phyloP scores from a whole-genome alignment of 2,113 vertebrate genomes.

The Pholis gunnellus region DNA sequence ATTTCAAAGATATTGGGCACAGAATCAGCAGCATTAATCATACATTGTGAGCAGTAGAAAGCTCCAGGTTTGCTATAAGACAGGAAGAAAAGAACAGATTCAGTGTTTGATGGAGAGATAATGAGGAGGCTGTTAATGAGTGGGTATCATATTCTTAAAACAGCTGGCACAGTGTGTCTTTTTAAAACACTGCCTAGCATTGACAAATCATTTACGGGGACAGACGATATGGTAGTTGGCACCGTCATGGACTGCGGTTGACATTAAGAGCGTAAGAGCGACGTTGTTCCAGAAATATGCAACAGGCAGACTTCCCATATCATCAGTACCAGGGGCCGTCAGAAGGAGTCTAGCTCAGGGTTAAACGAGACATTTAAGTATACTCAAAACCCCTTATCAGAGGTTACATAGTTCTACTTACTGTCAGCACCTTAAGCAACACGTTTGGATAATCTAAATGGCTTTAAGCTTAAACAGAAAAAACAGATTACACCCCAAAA shows the following conservation, averaged over 20 bases:
- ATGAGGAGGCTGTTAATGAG: slow-evolving; percentile 28
- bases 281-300: background rate
- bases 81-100: background rate
- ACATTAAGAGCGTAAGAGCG: background rate
- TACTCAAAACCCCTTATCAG: background rate
- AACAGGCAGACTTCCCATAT: background rate
- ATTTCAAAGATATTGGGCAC: slow-evolving; percentile 20
- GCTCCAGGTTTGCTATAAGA: slow-evolving; percentile 8
- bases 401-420: background rate
- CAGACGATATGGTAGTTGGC: background rate
- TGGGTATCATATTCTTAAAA: slow-evolving; percentile 31
- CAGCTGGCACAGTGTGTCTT: slow-evolving; percentile 8
- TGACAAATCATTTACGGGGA: slow-evolving; percentile 11
- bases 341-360: background rate
- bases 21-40: slow-evolving; percentile 16
- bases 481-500: too few relatives aligned
- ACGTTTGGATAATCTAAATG: too few relatives aligned
- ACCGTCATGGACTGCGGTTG: background rate
- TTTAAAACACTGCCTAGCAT: slow-evolving; percentile 12
- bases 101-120: slow-evolving; percentile 4
- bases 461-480: too few relatives aligned
- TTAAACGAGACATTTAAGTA: slow-evolving; percentile 4
- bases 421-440: background rate
- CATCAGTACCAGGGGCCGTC: background rate
- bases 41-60: slow-evolving; percentile 7